Percentiles rank a stretch among this genome's conserved stretches.
phyloP scores from a whole-genome alignment of 2,797 vertebrate genomes.

The Ceryle rudis region DNA sequence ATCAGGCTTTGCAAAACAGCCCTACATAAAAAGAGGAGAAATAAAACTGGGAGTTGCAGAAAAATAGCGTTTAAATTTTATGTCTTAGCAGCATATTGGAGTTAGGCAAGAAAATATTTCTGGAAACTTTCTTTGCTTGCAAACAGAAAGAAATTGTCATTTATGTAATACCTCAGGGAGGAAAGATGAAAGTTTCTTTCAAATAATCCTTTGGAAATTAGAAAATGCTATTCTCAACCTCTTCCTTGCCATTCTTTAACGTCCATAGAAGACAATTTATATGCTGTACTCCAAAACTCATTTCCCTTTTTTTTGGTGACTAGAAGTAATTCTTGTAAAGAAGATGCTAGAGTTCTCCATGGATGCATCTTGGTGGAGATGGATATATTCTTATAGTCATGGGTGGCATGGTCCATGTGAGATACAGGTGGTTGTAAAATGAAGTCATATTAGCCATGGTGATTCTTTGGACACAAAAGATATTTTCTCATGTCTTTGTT shows the following conservation, averaged over 20 bases:
- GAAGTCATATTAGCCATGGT: neutral
- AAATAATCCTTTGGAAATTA: constrained; percentile 10
- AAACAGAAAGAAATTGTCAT: neutral
- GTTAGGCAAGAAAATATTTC: constrained; percentile 23
- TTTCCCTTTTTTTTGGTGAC: neutral
- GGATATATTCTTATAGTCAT: neutral
- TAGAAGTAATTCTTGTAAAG: neutral
- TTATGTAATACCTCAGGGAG: neutral
- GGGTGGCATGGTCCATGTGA: neutral
- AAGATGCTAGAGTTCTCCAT: neutral
- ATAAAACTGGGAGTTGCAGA: neutral
- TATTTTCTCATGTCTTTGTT: neutral
- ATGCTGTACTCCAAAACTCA: neutral
- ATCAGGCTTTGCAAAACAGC: neutral
- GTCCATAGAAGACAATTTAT: neutral
- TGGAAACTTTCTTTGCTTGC: neutral
- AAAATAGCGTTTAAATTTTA: neutral
- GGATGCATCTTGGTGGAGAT: neutral
- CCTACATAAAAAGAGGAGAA: neutral
- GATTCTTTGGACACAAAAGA: neutral
- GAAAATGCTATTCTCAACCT: neutral
- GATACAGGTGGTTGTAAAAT: neutral
- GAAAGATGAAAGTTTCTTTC: constrained; percentile 7
- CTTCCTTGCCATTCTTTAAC: neutral
- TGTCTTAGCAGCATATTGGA: neutral